These are phyloP conservation scores for Ptychodera flava DNA, from an alignment of 35 echinoderm and acorn worm genomes.

Conservation along the genomic window DNA sequence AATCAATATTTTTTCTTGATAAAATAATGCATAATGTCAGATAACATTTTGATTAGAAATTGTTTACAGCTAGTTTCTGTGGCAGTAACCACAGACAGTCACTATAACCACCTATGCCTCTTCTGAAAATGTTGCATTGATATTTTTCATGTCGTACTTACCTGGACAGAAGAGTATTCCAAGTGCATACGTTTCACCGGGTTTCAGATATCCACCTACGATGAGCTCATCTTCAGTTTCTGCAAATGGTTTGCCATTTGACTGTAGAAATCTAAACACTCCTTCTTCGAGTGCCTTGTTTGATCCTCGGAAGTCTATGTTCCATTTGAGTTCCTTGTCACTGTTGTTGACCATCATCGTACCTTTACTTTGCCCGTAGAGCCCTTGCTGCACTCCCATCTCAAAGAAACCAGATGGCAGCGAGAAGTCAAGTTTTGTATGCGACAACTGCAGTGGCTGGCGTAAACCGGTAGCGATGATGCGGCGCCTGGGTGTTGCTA, in stretches of 20 bases:
- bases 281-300: slow-evolving; percentile 84
- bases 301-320: slow-evolving; percentile 46
- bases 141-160: too few species aligned
- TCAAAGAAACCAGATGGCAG: slow-evolving; percentile 87
- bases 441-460: slow-evolving; percentile 78
- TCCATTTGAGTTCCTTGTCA: slow-evolving; percentile 60
- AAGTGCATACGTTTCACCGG: slow-evolving; percentile 75
- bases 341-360: slow-evolving; percentile 91
- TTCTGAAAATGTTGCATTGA: too few species aligned
- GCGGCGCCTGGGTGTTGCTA: slow-evolving; percentile 70
- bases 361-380: slow-evolving; percentile 19
- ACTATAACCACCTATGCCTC: too few species aligned
- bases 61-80: too few species aligned
- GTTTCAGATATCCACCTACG: slow-evolving; percentile 42
- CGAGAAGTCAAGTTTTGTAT: slow-evolving; percentile 66
- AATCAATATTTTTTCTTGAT: too few species aligned
- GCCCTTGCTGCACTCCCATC: slow-evolving; percentile 15
- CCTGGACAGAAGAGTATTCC: slow-evolving; percentile 95
- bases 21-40: too few species aligned
- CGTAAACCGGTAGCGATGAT: slow-evolving; percentile 87
- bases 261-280: slow-evolving; percentile 74
- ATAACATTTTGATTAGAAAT: too few species aligned
- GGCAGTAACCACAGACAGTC: too few species aligned
- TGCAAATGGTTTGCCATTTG: slow-evolving; percentile 51
- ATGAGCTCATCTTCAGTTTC: not conserved